Evolutionary conservation across 2,113 vertebrate species (phyloP), one percentile per base, ranked within the genome.

Genomic region (Andinoacara biseriatus): DNA sequence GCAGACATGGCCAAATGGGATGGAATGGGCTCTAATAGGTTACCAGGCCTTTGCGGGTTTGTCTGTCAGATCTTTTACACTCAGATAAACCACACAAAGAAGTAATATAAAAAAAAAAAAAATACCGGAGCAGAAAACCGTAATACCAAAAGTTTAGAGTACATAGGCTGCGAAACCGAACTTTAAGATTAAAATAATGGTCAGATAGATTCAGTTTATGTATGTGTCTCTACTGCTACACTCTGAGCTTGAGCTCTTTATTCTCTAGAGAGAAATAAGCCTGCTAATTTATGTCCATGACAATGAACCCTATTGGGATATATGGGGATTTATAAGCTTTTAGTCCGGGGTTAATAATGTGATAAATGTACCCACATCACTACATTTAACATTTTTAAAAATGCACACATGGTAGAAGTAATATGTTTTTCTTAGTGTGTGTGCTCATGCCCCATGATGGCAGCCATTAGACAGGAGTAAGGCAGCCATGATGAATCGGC

Each of bases 401-500:
- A 88, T 76, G 78, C 72, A 89, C 72, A 84, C 61, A 76, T 52
- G 63, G 52, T 89, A 65, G 52, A 85, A 62, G 61, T 58, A 74
- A 87, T 58, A 81, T 54, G 65, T 84, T 76, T 83, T 81, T 74
- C 49, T 31, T n/a, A 46, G 58, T 6, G 7, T 67, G 46, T 63
- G 74, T 84, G 86, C 75, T 29, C n/a, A 54, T 58, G 86, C 79
- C 60, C 85, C 90, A 90, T 91, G 91, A 94, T 94, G 90, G 90
- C 90, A 92, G 89, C 88, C 93, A 94, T 95, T 95, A 95, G 92
- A 94, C 91, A 92, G 84, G 86, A 91, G 92, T 94, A 95, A 94
- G 90, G 87, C 91, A 91, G 93, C 90, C 89, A 92, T 95, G 93
- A 95, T 95, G 91, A 95, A 95, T 95, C 91, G 89, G 87, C 93